Base-by-base conservation (phyloP, 2,888 invertebrate species). In the Noctuana brunneofusca region DNA sequence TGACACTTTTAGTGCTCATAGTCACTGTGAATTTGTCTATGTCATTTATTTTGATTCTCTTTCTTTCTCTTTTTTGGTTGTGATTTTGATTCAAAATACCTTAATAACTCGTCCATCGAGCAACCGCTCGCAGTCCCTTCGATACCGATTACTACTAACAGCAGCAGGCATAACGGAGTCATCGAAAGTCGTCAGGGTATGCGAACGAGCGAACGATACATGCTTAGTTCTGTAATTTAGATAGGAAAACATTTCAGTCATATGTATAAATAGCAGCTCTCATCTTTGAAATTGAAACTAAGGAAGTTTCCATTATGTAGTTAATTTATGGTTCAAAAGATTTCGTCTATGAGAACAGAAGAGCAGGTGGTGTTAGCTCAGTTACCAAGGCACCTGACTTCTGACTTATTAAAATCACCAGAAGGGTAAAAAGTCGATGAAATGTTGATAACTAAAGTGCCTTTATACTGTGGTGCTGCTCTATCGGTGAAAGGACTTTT, bases 131-230 rank as follows among this genome's bases (percentile, higher is more conserved):
- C 90, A 92, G 64, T 92, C 91, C 57, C 89, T 76, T 38, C 90
- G 76, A 63, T 78, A 90, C 11, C 89, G 77, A 76, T 72, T 91
- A 65, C 92, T 83, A 35, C 81, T 75, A 1, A 90, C 84, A 0
- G 91, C 89, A 2, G 90, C 89, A 0, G 91, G 89, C 90, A 92
- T 90, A 70, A 80, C 92, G 46, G 94, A 93, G 78, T 96, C 95
- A 73, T 97, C 96, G 76, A 97, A 96, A 4, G 96, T 97, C 27
- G 96, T 96, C 69, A 97, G 84, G 0, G 97, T 97, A 79, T 97
- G 96, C 3, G 97, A 97, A 63, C 97, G 93, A 52, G 97, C 96
- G 78, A 97, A 97, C 74, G 97, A 97, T 35, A 97, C 97, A 82
- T 97, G 97, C 81, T 97, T 97, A 68, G 96, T 94, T 82, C 96